Conservation (phyloP, 2,797 vertebrate genomes). For the Sciurus carolinensis region DNA sequence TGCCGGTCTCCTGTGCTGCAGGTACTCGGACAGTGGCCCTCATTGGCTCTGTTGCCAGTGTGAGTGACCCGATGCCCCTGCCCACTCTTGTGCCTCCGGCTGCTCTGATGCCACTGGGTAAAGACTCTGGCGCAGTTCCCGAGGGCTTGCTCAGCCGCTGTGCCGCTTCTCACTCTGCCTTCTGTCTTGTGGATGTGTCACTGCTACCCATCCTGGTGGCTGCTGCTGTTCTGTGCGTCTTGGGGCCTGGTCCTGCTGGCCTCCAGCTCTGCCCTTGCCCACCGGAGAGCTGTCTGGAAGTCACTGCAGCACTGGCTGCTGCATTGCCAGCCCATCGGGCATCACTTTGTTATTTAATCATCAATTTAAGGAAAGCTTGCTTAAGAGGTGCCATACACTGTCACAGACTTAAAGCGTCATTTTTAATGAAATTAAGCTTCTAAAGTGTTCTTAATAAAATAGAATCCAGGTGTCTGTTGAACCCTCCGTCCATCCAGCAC, state of each 20-base stretch:
- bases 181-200: background rate
- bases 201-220: background rate
- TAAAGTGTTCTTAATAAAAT: conserved; percentile 6
- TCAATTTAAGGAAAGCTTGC: background rate
- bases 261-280: background rate
- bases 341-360: background rate
- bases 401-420: background rate
- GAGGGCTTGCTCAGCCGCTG: no score
- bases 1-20: no score
- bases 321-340: background rate
- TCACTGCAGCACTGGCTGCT: background rate
- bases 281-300: background rate
- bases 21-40: no score
- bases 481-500: conserved; percentile 72
- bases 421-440: background rate
- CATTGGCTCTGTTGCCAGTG: no score
- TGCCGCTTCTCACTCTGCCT: background rate
- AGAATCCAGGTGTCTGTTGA: conserved; percentile 83
- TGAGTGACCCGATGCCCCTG: no score
- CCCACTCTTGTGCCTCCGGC: background rate
- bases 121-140: background rate
- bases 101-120: background rate
- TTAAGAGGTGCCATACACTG: background rate
- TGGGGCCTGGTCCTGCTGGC: no score
- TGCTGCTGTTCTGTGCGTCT: rapidly evolving